phyloP scores from a whole-genome alignment of 2,888 invertebrate genomes.

The Plutella xylostella region DNA sequence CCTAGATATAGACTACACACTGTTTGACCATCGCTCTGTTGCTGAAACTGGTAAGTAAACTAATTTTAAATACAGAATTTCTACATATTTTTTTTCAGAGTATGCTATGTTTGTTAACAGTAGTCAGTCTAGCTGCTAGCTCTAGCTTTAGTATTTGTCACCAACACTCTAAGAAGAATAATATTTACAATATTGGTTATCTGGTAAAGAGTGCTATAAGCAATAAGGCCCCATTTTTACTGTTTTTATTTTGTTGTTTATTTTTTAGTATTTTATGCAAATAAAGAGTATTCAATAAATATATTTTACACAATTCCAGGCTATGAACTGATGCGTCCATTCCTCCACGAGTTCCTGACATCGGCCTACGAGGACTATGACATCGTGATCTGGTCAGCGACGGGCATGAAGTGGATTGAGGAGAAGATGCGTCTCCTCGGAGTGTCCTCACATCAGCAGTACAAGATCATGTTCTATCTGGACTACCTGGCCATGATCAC shows the following conservation, averaged over 20 bases:
- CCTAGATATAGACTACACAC: slow-evolving; percentile 95
- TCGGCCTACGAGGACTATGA: slow-evolving; percentile 91
- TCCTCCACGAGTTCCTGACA: slow-evolving; percentile 92
- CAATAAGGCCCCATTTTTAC: too few relatives aligned
- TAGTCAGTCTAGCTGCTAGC: too few relatives aligned
- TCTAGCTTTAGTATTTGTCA: too few relatives aligned
- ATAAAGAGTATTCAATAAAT: too few relatives aligned
- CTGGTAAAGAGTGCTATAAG: too few relatives aligned
- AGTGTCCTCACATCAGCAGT: slow-evolving; percentile 83
- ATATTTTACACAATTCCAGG: slow-evolving; percentile 52
- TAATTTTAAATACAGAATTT: too few relatives aligned
- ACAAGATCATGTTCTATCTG: slow-evolving; percentile 93
- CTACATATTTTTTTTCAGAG: too few relatives aligned
- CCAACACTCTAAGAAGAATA: too few relatives aligned
- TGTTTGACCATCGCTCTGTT: slow-evolving; percentile 94
- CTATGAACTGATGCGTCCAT: slow-evolving; percentile 93
- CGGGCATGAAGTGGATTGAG: slow-evolving; percentile 98
- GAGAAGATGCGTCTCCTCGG: slow-evolving; percentile 96
- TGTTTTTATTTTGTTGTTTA: too few relatives aligned
- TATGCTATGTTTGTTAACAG: too few relatives aligned
- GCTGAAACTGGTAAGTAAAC: slow-evolving; percentile 78
- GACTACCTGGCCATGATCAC: slow-evolving; percentile 96
- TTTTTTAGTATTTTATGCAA: too few relatives aligned
- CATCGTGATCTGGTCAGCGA: slow-evolving; percentile 98
- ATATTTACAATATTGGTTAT: too few relatives aligned